phyloP scores from a whole-genome alignment of 2,888 invertebrate genomes.

The Bellardia pandia region DNA sequence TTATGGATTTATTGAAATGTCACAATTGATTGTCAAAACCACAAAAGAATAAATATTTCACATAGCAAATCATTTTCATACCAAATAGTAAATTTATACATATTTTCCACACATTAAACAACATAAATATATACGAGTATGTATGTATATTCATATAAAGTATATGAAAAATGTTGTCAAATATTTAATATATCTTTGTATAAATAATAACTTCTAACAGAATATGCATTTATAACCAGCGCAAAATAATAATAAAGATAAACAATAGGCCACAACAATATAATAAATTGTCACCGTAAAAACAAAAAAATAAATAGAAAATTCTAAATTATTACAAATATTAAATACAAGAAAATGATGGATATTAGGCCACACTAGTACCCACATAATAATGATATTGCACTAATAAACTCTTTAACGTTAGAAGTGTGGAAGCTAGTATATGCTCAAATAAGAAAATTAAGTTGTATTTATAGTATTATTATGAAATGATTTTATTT shows the following conservation, averaged over 20 bases:
- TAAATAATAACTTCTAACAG: background rate
- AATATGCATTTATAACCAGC: slow-evolving; percentile 1
- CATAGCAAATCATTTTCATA: background rate
- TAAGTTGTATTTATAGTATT: background rate
- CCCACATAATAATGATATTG: background rate
- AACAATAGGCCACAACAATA: slow-evolving; percentile 41
- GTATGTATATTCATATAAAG: background rate
- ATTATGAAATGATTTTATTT: slow-evolving; percentile 54
- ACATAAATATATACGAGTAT: background rate
- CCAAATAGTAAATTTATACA: slow-evolving; percentile 19
- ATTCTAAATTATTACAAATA: slow-evolving; percentile 29
- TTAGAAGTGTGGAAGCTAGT: background rate
- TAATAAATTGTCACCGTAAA: slow-evolving; percentile 43
- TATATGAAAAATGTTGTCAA: background rate
- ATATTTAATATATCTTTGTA: slow-evolving; percentile 16
- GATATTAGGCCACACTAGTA: slow-evolving; percentile 1
- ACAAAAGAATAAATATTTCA: slow-evolving; percentile 47
- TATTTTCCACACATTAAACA: background rate
- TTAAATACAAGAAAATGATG: slow-evolving; percentile 26
- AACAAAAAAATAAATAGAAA: slow-evolving; percentile 13
- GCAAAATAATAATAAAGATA: slow-evolving; percentile 11
- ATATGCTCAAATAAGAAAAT: slow-evolving; percentile 20
- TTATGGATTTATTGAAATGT: slow-evolving; percentile 56
- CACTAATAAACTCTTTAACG: slow-evolving; percentile 3
- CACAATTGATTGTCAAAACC: slow-evolving; percentile 38